Evolutionary conservation across 92 coral and sea anemone species (phyloP), one percentile per base, ranked within the genome.

Genomic region (Metridium senile): DNA sequence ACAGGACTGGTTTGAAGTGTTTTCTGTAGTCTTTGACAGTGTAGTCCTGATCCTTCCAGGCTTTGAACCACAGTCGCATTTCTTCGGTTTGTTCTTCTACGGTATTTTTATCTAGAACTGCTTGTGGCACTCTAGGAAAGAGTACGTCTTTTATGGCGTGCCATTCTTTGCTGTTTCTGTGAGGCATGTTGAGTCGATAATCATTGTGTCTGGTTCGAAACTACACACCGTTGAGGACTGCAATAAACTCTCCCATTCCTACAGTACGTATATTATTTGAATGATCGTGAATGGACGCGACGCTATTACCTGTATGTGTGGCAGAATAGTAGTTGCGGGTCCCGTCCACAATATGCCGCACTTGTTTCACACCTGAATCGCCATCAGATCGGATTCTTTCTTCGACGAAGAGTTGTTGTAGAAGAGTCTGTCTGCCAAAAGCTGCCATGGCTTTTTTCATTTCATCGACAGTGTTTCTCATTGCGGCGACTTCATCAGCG

Each of bases 181-280:
- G 72, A 0, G 97, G 84, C 97, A 86, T 89, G 84, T 76, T 82
- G 32, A 92, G 85, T 31, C 97, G 97, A 74, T 92, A 92, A 81
- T 92, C 97, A 39, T 92, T 92, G 80, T 92, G 97, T 70, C 97
- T 83, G 26, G 97, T 92, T 22, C 97, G 93, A 84, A 92, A 92
- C 69, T 92, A 94, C 27, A 92, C 89, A 45, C 97, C 93, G 61
- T 92, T 92, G 32, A 92, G 83, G 52, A 92, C 92, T 0, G 62
- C 97, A 73, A 86, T 74, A 61, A 82, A 86, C 74, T 92, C 97
- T 0, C 93, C 93, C 78, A 92, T 74, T 1, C 97, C 93, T n/a
- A 92, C 84, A 1, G 97, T 92, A 43, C 93, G 88, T 62, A 79
- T 70, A 70, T 91, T 91, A 31, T 91, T 91, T 18, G 93, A 54